Evolutionary conservation across 1,140 invertebrate genomes (phyloP).

Genomic region (Pseudobourletiella spinata): DNA sequence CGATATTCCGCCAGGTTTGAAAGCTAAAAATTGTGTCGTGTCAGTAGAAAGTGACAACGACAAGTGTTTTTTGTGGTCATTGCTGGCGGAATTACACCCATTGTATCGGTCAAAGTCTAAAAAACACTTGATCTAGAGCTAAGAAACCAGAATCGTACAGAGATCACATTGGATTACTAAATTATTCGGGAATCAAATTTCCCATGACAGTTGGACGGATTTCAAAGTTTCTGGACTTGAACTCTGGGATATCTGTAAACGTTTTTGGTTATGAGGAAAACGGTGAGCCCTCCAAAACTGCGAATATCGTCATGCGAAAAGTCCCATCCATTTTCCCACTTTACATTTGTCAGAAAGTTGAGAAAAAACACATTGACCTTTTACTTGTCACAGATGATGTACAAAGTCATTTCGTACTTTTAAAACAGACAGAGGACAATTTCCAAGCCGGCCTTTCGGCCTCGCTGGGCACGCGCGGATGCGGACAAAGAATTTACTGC

Average conservation of each 20-base stretch:
- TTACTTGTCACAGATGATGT: background rate
- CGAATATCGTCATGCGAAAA: background rate
- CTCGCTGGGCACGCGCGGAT: background rate
- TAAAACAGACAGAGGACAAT: too few relatives aligned
- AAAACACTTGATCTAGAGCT: background rate
- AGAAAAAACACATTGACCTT: background rate
- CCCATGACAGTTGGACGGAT: background rate
- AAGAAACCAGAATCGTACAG: background rate
- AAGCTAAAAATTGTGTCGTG: background rate
- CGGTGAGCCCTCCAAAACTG: background rate
- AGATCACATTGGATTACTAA: background rate
- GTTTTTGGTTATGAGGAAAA: background rate
- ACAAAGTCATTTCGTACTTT: too few relatives aligned
- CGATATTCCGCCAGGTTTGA: too few relatives aligned
- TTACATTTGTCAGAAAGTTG: background rate
- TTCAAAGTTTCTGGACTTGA: background rate
- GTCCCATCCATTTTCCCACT: background rate
- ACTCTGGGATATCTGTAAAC: background rate
- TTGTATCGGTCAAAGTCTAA: background rate
- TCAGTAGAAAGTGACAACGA: background rate
- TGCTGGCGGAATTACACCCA: background rate
- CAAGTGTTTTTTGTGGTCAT: background rate
- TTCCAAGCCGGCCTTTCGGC: too few relatives aligned
- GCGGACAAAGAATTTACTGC: background rate
- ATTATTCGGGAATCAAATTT: background rate